Percentiles rank a stretch among this genome's conserved stretches.
Conservation (phyloP, 2,797 vertebrate species). For the Toxotes lorentzi region DNA sequence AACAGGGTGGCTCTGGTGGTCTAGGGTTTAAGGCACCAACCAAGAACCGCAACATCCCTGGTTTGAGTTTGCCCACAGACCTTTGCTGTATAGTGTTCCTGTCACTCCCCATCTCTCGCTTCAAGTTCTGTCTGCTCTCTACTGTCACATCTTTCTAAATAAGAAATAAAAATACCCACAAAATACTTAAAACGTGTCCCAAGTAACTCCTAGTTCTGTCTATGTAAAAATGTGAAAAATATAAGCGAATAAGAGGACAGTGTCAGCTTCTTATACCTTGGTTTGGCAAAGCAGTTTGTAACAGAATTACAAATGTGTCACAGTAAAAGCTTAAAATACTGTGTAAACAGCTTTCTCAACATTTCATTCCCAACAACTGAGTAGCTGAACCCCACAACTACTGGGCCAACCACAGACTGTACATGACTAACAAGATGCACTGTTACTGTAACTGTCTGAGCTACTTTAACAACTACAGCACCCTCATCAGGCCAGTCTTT, state of each 20-base stretch:
- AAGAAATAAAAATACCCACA: background rate
- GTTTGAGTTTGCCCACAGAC: background rate
- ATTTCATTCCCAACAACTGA: background rate
- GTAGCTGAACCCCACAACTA: background rate
- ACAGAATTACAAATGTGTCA: background rate
- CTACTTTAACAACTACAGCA: slow-evolving; percentile 13
- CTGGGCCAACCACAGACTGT: background rate
- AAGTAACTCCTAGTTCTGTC: background rate
- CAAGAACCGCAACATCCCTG: background rate
- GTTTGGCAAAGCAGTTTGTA: background rate
- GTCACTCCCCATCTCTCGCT: background rate
- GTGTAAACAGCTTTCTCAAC: background rate
- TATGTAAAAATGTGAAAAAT: background rate
- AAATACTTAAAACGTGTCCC: background rate
- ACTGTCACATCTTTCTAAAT: background rate
- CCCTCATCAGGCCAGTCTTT: slow-evolving; percentile 36
- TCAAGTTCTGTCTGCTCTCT: background rate
- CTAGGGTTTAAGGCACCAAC: background rate
- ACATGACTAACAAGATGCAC: background rate
- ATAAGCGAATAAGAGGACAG: background rate
- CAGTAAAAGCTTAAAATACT: background rate
- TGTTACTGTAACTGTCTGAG: background rate
- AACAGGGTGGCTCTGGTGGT: background rate
- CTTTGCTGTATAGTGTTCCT: background rate
- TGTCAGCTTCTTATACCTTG: background rate